These are phyloP conservation scores for Zoanthus sansibaricus DNA, from an alignment of 92 coral and sea anemone species.

Conservation along the genomic window DNA sequence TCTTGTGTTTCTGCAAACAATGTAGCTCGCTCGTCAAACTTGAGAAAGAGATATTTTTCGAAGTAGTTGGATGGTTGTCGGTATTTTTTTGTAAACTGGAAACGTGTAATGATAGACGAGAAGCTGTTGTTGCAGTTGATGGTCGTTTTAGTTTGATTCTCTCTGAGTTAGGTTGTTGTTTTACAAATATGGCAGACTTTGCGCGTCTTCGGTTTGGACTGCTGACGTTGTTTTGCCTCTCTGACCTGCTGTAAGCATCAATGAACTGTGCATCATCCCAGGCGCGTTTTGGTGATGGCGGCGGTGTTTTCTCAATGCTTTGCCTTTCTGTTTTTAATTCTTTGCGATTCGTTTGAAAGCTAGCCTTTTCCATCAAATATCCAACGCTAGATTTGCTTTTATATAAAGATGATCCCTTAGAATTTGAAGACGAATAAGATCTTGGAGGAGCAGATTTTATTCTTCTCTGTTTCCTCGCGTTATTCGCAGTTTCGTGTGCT, in stretches of 20 bases:
- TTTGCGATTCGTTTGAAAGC: not conserved
- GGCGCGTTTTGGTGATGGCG: constrained; percentile 12
- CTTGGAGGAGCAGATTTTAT: constrained; percentile 36
- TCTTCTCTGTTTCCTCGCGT: constrained; percentile 15
- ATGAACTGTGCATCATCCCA: not conserved
- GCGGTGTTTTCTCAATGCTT: not conserved
- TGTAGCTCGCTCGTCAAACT: not conserved
- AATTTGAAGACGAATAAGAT: constrained; percentile 13
- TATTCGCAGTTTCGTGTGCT: not conserved
- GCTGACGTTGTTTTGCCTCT: not conserved
- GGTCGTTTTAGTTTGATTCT: not conserved
- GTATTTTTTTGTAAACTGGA: not conserved
- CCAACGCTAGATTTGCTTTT: not conserved
- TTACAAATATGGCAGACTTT: constrained; percentile 26
- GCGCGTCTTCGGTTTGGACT: not conserved
- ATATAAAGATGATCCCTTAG: not conserved
- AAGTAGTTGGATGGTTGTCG: not conserved
- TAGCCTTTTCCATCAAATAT: not conserved
- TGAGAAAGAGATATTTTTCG: not conserved
- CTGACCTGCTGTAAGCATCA: not conserved
- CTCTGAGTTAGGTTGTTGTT: not conserved
- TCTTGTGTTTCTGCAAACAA: not conserved
- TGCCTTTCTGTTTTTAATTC: not conserved
- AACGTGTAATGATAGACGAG: not conserved
- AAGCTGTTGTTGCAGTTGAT: constrained; percentile 3